Conservation (phyloP, 2,113 vertebrate genomes). For the Peromyscus californicus region DNA sequence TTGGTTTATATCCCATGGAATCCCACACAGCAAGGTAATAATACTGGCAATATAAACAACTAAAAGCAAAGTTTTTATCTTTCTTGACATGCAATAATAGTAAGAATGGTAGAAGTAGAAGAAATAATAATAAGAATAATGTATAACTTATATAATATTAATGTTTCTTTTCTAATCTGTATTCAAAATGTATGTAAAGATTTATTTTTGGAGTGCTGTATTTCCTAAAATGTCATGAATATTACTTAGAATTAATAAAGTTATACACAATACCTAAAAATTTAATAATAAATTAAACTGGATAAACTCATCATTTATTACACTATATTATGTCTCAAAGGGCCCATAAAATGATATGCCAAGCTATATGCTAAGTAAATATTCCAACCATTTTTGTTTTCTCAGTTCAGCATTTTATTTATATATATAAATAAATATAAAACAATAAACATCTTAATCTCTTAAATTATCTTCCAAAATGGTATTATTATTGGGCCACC, state of each 20-base stretch:
- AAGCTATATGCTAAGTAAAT: neutral
- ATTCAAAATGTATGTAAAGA: neutral
- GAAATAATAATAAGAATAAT: neutral
- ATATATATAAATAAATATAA: neutral
- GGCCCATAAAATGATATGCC: conserved; percentile 1
- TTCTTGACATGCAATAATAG: neutral
- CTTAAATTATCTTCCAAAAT: conserved; percentile 51
- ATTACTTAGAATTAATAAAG: conserved; percentile 45
- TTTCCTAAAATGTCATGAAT: neutral
- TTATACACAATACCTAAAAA: conserved; percentile 25
- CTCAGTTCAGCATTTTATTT: conserved; percentile 27
- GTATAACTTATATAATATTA: neutral
- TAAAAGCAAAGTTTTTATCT: conserved; percentile 52
- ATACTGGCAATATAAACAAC: neutral
- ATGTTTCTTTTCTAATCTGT: neutral
- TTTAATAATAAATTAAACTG: conserved; percentile 37
- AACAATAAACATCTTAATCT: conserved; percentile 42
- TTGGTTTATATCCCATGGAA: neutral
- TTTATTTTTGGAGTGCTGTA: neutral
- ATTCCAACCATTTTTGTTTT: conserved; percentile 11
- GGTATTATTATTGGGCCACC: neutral
- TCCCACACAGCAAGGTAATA: neutral
- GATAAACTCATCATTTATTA: neutral
- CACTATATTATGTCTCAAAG: neutral
- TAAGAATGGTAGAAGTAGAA: neutral